These are phyloP conservation scores for Romanogobio albipinnatus DNA, from an alignment of 2,113 vertebrate species.

Conservation along the genomic window DNA sequence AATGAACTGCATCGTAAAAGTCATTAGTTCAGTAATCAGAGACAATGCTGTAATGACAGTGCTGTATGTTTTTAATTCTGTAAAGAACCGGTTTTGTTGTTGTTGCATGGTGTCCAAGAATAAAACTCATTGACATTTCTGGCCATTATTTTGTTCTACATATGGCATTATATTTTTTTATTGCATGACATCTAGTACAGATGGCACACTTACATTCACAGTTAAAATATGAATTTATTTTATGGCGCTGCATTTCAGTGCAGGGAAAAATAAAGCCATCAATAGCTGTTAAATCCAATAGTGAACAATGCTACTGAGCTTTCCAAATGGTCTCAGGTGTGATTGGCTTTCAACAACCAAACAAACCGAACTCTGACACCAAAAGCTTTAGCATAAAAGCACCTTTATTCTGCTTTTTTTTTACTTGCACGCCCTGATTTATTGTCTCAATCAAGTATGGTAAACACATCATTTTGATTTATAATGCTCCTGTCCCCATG, in stretches of 20 bases:
- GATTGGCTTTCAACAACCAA: background rate
- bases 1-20: background rate
- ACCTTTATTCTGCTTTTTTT: slow-evolving; percentile 12
- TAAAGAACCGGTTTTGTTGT: background rate
- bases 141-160: no score
- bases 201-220: background rate
- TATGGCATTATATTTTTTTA: background rate
- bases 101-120: background rate
- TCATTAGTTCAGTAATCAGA: background rate
- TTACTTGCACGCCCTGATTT: slow-evolving; percentile 11
- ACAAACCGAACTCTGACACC: slow-evolving; percentile 1
- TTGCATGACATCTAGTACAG: background rate
- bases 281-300: background rate
- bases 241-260: background rate
- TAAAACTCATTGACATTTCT: background rate
- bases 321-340: background rate
- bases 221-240: background rate
- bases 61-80: background rate
- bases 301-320: background rate
- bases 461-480: slow-evolving; percentile 64
- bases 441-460: slow-evolving; percentile 53
- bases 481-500: slow-evolving; percentile 58
- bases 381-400: background rate
- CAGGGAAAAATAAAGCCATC: background rate
- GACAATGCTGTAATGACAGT: no score